phyloP scores from a whole-genome alignment of 37 sponge, comb jelly and placozoan genomes.

The Oopsacas minuta region DNA sequence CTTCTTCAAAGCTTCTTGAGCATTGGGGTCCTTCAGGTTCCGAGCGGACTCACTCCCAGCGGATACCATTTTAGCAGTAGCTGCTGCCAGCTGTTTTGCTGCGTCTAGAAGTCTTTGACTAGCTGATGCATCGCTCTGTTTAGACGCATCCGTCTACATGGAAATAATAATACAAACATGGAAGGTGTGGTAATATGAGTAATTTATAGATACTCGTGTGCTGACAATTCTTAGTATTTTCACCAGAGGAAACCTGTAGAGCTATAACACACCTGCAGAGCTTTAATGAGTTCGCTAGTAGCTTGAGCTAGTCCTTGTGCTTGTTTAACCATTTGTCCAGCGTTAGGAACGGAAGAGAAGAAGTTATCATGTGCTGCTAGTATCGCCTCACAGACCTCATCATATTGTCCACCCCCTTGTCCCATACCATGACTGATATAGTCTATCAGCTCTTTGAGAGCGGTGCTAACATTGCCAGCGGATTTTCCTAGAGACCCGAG shows the following conservation, averaged over 20 bases:
- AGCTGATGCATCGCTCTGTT: constrained; percentile 31
- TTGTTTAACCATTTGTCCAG: constrained; percentile 89
- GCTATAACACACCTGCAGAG: neutral
- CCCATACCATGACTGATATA: constrained; percentile 55
- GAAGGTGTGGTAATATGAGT: too few species aligned
- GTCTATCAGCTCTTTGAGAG: constrained; percentile 56
- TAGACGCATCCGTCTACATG: constrained; percentile 67
- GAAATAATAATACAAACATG: too few species aligned
- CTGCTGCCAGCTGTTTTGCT: constrained; percentile 61
- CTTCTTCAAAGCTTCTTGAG: constrained; percentile 48
- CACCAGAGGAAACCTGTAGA: too few species aligned
- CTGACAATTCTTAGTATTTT: too few species aligned
- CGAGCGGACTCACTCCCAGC: constrained; percentile 56
- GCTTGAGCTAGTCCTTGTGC: constrained; percentile 61
- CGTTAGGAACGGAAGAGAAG: constrained; percentile 68
- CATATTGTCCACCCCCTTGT: constrained; percentile 42
- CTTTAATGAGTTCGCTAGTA: neutral
- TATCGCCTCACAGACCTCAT: constrained; percentile 74
- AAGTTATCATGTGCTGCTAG: constrained; percentile 74
- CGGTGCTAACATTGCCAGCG: constrained; percentile 67
- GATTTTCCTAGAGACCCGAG: constrained; percentile 65
- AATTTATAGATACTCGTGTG: too few species aligned
- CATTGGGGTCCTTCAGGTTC: constrained; percentile 32
- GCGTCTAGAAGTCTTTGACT: constrained; percentile 22
- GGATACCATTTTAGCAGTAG: constrained; percentile 89